Evolutionary conservation across 2,888 invertebrate species (phyloP).

Genomic region (Pseudococcus viburni): DNA sequence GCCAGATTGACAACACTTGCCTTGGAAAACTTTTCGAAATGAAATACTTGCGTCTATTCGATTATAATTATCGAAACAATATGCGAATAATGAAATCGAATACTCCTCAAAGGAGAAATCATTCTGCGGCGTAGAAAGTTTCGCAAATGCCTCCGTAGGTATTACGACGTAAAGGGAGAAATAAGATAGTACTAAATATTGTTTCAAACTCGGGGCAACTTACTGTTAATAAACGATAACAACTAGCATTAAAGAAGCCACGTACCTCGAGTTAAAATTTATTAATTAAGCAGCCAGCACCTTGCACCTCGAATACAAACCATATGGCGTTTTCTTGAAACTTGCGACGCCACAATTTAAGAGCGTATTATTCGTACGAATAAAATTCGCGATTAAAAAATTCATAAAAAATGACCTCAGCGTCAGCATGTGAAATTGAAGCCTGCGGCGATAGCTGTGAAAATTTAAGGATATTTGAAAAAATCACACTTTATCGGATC

Average conservation of each 20-base stretch:
- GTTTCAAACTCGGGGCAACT: constrained; percentile 33
- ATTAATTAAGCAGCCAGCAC: constrained; percentile 56
- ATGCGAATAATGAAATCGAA: constrained; percentile 4
- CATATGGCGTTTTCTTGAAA: constrained; percentile 38
- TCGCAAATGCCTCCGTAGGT: neutral
- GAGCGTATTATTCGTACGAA: neutral
- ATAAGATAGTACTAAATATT: constrained; percentile 9
- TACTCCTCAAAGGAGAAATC: neutral
- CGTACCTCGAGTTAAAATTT: constrained; percentile 54
- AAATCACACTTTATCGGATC: constrained; percentile 4
- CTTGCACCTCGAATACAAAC: constrained; percentile 22
- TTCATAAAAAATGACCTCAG: neutral
- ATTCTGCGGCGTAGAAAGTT: neutral
- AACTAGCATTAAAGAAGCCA: constrained; percentile 61
- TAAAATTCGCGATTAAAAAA: neutral
- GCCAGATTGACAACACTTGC: neutral
- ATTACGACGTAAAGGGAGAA: neutral
- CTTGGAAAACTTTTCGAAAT: neutral
- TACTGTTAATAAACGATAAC: constrained; percentile 62
- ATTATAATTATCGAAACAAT: neutral
- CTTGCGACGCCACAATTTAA: neutral
- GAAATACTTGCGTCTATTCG: neutral
- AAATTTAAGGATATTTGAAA: neutral
- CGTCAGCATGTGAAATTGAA: neutral
- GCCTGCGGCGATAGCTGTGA: neutral